Conservation (phyloP, 2,113 vertebrate genomes). For the Halichoeres trimaculatus region DNA sequence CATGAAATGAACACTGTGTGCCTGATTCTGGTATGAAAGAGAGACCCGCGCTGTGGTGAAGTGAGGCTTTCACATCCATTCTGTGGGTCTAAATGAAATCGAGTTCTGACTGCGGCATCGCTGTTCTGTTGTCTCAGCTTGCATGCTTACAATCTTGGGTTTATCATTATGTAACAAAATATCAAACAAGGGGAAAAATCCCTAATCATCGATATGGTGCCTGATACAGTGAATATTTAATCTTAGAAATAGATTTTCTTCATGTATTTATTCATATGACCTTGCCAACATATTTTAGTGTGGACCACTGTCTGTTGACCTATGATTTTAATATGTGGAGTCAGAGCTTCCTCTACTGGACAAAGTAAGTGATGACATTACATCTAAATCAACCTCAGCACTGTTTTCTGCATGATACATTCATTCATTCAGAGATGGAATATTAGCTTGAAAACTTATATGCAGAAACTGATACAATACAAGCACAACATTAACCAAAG, state of each 20-base stretch:
- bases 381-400: neutral
- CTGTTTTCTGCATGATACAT: neutral
- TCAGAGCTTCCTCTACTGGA: neutral
- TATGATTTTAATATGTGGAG: neutral
- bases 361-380: neutral
- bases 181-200: neutral
- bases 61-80: neutral
- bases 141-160: neutral
- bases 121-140: neutral
- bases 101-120: conserved; percentile 2
- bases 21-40: conserved; percentile 2
- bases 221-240: neutral
- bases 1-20: conserved; percentile 18
- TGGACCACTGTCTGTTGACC: neutral
- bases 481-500: no score
- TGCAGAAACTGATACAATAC: neutral
- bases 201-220: neutral
- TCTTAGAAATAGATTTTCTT: neutral
- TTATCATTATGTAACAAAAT: neutral
- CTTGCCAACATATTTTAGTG: neutral
- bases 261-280: neutral
- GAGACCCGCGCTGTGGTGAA: neutral
- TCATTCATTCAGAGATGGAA: neutral
- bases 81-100: conserved; percentile 14
- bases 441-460: neutral